phyloP scores from a whole-genome alignment of 30 jellyfish, hydroid and myxozoan species.

The Cassiopea xamachana region DNA sequence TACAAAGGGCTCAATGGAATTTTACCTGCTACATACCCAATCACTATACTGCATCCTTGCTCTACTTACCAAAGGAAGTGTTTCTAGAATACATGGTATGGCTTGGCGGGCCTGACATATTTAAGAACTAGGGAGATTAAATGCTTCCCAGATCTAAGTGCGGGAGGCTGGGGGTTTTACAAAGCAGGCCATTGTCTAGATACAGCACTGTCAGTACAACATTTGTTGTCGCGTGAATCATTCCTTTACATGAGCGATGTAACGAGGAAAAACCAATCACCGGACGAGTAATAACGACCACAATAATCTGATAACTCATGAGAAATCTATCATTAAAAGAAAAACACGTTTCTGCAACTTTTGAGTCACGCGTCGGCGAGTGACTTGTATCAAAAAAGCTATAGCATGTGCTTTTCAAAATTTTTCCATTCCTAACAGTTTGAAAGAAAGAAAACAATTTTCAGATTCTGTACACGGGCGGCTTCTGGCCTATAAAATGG shows the following conservation, averaged over 20 bases:
- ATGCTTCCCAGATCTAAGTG: too few species aligned
- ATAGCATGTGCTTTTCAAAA: neutral
- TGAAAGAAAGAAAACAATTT: neutral
- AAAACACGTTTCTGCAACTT: neutral
- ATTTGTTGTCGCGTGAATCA: neutral
- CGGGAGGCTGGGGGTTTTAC: too few species aligned
- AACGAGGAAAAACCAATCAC: neutral
- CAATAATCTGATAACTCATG: neutral
- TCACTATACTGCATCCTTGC: too few species aligned
- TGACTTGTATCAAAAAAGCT: neutral
- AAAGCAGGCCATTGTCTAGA: too few species aligned
- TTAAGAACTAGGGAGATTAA: too few species aligned
- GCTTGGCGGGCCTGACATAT: too few species aligned
- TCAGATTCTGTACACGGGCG: neutral
- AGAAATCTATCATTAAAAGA: neutral
- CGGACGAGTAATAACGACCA: neutral
- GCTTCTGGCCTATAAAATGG: slow-evolving; percentile 6
- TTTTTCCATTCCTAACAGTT: neutral
- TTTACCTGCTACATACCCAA: too few species aligned
- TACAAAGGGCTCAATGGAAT: too few species aligned
- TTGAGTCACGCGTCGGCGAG: neutral
- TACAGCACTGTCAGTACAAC: neutral
- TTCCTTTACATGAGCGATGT: neutral
- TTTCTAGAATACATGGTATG: too few species aligned
- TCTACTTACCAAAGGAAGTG: too few species aligned